Percentiles rank a stretch among this genome's conserved stretches.
These are phyloP conservation scores for Coecobrya sp. DNA, from an alignment of 2,888 invertebrate species.

Conservation along the genomic window DNA sequence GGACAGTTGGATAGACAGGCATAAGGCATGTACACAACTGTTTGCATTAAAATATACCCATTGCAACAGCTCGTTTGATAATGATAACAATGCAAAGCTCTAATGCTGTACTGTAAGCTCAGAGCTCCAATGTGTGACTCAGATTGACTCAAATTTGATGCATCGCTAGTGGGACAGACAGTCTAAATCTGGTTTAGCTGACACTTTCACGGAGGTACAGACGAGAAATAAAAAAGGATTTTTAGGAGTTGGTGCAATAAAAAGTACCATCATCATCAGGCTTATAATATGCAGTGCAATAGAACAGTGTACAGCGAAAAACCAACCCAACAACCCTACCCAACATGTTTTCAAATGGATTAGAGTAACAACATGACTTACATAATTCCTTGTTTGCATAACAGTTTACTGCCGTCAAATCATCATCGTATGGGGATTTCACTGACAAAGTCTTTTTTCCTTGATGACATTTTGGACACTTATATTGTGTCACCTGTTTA, in stretches of 20 bases:
- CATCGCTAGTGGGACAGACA: not conserved
- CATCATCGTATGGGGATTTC: slow-evolving; percentile 69
- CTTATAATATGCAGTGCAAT: not conserved
- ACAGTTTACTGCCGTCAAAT: slow-evolving; percentile 66
- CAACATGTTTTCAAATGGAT: slow-evolving; percentile 4
- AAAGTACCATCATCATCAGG: slow-evolving; percentile 20
- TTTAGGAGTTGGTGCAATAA: slow-evolving; percentile 12
- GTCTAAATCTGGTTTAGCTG: slow-evolving; percentile 65
- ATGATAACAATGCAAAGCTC: no score
- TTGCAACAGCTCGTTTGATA: no score
- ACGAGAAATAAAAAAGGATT: slow-evolving; percentile 20
- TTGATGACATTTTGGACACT: slow-evolving; percentile 75
- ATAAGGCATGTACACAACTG: slow-evolving; percentile 7
- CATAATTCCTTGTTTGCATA: slow-evolving; percentile 74
- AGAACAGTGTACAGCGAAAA: not conserved
- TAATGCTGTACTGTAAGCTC: not conserved
- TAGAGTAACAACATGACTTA: slow-evolving; percentile 11
- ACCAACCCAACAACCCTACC: slow-evolving; percentile 11
- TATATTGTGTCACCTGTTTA: slow-evolving; percentile 76
- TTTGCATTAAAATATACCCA: no score
- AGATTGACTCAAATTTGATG: slow-evolving; percentile 34
- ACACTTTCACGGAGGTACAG: slow-evolving; percentile 74
- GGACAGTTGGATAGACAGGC: slow-evolving; percentile 74
- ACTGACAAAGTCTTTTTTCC: slow-evolving; percentile 63
- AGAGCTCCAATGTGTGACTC: not conserved